Percentiles rank a stretch among this genome's conserved stretches.
Conservation (phyloP, 2,888 invertebrate species). For the Ochropleura leucogaster region DNA sequence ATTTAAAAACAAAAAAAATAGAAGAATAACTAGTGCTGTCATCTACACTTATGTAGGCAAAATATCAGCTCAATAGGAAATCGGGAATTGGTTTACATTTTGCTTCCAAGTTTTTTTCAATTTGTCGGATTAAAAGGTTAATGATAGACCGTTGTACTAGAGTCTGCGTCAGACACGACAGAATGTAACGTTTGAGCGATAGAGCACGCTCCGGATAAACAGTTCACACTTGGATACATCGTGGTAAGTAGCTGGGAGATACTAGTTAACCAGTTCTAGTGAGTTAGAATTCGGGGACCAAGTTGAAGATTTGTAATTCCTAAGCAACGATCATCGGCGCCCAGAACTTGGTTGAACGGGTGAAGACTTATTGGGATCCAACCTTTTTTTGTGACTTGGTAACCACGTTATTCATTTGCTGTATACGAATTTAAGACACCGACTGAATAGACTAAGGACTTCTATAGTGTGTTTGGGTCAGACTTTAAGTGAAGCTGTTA, state of each 20-base stretch:
- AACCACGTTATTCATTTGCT: not conserved
- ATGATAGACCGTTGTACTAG: conserved; percentile 67
- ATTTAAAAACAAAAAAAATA: too few species aligned
- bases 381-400: not conserved
- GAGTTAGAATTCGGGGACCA: not conserved
- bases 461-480: not conserved
- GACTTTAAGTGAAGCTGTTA: not conserved
- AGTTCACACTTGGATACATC: conserved; percentile 76
- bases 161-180: conserved; percentile 49
- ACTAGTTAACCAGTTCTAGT: not conserved
- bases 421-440: not conserved
- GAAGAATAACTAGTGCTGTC: too few species aligned
- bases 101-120: conserved; percentile 35
- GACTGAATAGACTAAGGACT: not conserved
- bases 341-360: not conserved
- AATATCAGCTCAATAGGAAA: too few species aligned
- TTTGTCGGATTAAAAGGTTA: conserved; percentile 40
- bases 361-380: not conserved
- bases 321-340: not conserved
- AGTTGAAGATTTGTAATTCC: not conserved
- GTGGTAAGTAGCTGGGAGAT: conserved; percentile 63
- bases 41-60: too few species aligned
- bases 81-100: too few species aligned
- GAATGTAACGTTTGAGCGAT: conserved; percentile 68
- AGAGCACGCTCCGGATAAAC: conserved; percentile 74